Base-by-base conservation (phyloP, 1,140 invertebrate species). In the Penaeus japonicus region DNA sequence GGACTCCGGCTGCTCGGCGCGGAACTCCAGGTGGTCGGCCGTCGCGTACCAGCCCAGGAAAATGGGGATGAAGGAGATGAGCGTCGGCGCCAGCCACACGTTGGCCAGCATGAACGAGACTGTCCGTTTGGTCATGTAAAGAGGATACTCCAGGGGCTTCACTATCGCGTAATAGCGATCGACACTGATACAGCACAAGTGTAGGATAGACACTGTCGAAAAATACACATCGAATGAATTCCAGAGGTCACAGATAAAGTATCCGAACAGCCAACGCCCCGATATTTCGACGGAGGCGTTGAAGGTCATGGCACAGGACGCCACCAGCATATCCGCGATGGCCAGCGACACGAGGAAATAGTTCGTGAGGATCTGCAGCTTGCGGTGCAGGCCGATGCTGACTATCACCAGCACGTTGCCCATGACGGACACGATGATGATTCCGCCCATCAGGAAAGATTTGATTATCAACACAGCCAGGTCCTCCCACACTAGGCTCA, bases 61-160 rank as follows among this genome's bases (percentile, higher is more conserved):
- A 62, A 99, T 98, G 0, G 98, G 98, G 54, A 98, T 96, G 91
- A 99, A 98, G 88, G 97, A 98, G 87, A 99, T 98, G 53, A 98
- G 94, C 1, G 96, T 96, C 1, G 98, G 97, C 62, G 97, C 93
- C 10, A 97, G 93, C 98, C 98, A 99, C 0, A 98, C 97, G 79
- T 96, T 95, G 18, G 96, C 92, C 4, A 95, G 92, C 94, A 95
- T 95, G 30, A 93, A 91, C 35, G 85, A 62, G 30, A 91, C 88
- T 35, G 95, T 91, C 15, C 97, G 97, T 91, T 97, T 97, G 1
- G 96, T 97, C 96, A 98, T 97, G 62, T 96, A 97, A 20, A 96
- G 95, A 1, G 96, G 96, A 92, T 98, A 98, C 92, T 98, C 96
- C 59, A 98, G 92, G 0, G 97, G 97, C 87, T 96, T 94, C 35